Evolutionary conservation across 2,113 vertebrate species (phyloP), one percentile per base, ranked within the genome.

Genomic region (Erythrocercus mccallii): DNA sequence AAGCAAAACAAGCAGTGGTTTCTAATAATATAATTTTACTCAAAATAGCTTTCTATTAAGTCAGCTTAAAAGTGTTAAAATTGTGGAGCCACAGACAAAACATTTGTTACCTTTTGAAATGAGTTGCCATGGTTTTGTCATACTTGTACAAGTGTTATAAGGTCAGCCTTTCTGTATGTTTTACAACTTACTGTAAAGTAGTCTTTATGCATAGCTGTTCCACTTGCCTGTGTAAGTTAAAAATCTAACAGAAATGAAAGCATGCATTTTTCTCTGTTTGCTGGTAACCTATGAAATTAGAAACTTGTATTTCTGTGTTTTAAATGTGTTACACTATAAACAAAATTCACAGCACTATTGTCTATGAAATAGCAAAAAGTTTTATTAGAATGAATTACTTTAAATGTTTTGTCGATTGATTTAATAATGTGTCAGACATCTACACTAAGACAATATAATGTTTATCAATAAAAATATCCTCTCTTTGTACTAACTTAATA

Each of bases 291-390:
- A 93, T 96, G 73, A 93, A 94, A 93, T 92, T 95, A 95, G 86
- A 97, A 87, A 66, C 76, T 82, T 85, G 68, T 97, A 95, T 94
- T 97, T 92, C 90, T 90, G 64, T 95, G 94, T 79, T 95, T 96
- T 97, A 73, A 96, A 94, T 95, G 96, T 95, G 89, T 90, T 96
- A 81, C 66, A 86, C 76, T 97, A 86, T 96, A 95, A 97, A 87
- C 60, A 92, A 81, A 95, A 84, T 92, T 95, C 78, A 97, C 70
- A 91, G 56, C 76, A 92, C 82, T 93, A n/a, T 96, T 95, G 86
- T 95, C 96, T 88, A 96, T 97, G 95, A 73, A 97, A 97, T 96
- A 97, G 90, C 83, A 95, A 45, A 54, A 91, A 88, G 62, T 96
- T 96, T 91, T 93, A 80, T 95, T 95, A 93, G 69, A 92, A 94